Conservation (phyloP, 2,113 vertebrate species). For the Laticauda colubrina region DNA sequence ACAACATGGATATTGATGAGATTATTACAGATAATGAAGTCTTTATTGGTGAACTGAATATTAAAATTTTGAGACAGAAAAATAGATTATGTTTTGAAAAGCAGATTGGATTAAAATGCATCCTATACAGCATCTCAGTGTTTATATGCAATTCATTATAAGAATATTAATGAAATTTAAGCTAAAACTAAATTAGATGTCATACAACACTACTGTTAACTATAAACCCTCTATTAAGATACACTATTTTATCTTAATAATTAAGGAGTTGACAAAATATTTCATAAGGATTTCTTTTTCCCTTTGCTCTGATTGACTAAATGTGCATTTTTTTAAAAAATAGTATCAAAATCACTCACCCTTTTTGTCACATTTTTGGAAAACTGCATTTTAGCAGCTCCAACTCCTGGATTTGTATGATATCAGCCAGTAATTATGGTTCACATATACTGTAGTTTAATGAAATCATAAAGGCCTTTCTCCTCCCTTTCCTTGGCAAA, state of each 20-base stretch:
- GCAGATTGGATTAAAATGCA: background rate
- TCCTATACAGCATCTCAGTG: constrained; percentile 25
- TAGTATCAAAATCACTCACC: background rate
- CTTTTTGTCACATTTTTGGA: background rate
- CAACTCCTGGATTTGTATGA: background rate
- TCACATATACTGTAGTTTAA: constrained; percentile 6
- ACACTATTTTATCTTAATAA: background rate
- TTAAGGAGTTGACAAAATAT: constrained; percentile 35
- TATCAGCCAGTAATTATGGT: constrained; percentile 32
- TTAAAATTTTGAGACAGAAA: constrained; percentile 27
- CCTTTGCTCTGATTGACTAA: background rate
- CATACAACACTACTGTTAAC: constrained; percentile 62
- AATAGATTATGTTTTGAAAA: constrained; percentile 12
- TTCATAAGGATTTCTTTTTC: constrained; percentile 4
- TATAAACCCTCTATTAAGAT: constrained; percentile 63
- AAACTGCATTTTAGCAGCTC: constrained; percentile 32
- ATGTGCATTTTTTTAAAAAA: constrained; percentile 12
- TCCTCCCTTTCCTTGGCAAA: constrained; percentile 1
- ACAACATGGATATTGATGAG: background rate
- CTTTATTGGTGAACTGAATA: background rate
- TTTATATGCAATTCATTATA: constrained; percentile 38
- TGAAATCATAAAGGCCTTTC: constrained; percentile 24
- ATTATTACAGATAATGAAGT: background rate
- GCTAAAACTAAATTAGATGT: constrained; percentile 68
- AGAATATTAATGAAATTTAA: constrained; percentile 65